Evolutionary conservation across 2,888 invertebrate species (phyloP), one percentile per base, ranked within the genome.

Genomic region (Drosophila mimetica): DNA sequence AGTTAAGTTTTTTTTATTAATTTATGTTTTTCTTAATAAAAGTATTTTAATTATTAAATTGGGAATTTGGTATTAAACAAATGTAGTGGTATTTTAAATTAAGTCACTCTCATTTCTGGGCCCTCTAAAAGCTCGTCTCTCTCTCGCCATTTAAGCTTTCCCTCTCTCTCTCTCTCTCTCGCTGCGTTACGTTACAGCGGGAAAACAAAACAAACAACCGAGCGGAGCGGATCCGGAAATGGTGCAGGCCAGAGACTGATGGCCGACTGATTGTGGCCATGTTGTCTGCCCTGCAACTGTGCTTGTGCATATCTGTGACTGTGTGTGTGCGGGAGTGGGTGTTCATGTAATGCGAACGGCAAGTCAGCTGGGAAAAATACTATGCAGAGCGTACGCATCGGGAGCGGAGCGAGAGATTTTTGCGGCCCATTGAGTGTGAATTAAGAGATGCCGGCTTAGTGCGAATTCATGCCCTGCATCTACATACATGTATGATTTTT

Each of bases 311-410:
- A 2, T 25, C 6, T 32, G 41, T n/a, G 18, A 14, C 9, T 1
- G 20, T 32, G 8, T 34, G 13, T 2, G 48, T n/a, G 30, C 5
- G 13, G 9, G 59, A 20, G 20, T 20, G 44, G 28, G 14, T 20
- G 52, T 32, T 34, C 64, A 42, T 71, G 71, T 55, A 61, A 42
- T 5, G 52, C 64, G 47, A 51, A 30, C 47, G 22, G 25, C 50
- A 44, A 69, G 69, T 77, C 82, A 79, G 77, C 79, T 85, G 83
- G 85, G 74, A 79, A 67, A 78, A 75, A 72, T 86, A 84, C 73
- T 79, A 46, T 30, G 30, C 46, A 18, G 46, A 30, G 46, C 30
- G 30, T 46, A 81, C 70, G 70, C 55, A 58, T 51, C 22, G 48
- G 39, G 39, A 25, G 37, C 30, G 50, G 25, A 48, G 48, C 20